phyloP scores from a whole-genome alignment of 2,113 vertebrate species.

The Eubucco bourcierii region DNA sequence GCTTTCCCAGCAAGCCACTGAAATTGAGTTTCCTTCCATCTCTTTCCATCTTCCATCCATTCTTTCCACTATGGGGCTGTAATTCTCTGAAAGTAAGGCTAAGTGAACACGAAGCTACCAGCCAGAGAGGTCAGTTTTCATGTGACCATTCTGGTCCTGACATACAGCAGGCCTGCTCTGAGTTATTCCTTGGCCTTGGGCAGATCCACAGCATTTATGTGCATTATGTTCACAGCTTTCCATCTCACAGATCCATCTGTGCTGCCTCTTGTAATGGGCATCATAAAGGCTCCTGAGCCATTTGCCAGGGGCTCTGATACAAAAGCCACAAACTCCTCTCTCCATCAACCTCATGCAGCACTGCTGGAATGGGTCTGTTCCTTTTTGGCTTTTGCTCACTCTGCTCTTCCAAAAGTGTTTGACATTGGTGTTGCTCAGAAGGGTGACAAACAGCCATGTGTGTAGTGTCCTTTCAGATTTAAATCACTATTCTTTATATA shows the following conservation, averaged over 20 bases:
- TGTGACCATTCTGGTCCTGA: background rate
- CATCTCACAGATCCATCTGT: background rate
- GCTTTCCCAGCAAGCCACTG: background rate
- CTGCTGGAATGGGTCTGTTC: background rate
- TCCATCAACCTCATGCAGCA: background rate
- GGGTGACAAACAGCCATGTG: background rate
- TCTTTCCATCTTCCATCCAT: background rate
- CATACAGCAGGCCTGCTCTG: background rate
- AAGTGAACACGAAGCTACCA: background rate
- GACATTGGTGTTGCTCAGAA: background rate
- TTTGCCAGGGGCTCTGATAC: background rate
- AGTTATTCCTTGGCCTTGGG: conserved; percentile 6
- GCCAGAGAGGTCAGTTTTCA: background rate
- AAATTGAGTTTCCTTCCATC: background rate
- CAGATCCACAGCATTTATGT: background rate
- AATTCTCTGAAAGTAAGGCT: background rate
- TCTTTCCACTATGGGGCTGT: background rate
- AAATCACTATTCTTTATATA: background rate
- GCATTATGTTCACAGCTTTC: background rate
- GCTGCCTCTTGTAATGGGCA: background rate
- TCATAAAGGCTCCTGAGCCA: background rate
- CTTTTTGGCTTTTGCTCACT: background rate
- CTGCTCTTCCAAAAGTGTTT: background rate
- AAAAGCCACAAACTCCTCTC: background rate
- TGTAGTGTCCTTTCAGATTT: background rate